Base-by-base conservation (phyloP, 2,113 vertebrate genomes). In the Aspidoscelis tigris region DNA sequence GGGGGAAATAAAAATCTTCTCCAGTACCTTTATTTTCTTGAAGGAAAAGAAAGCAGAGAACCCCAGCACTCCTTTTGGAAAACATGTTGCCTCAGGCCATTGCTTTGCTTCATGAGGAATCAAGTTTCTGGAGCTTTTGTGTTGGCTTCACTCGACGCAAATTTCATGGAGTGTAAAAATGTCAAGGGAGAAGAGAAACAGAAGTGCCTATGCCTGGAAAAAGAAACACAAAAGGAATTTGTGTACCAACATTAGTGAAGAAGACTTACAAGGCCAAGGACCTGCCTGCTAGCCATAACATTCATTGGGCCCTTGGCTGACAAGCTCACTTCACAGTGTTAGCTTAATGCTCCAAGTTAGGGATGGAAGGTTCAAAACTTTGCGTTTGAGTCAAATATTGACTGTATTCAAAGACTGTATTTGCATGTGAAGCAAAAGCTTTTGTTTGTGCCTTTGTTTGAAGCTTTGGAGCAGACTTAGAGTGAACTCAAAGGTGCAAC, bases 151-250 rank as follows among this genome's bases (percentile, higher is more conserved):
- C 21, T 33, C 14, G 41, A 68, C 24, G 81, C 14, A 20, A 21
- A 43, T 65, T 75, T 65, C 41, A 65, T 20, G 26, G 33, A 47
- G 81, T 75, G 81, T 66, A 41, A 75, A 75, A 75, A 64, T 75
- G 58, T 75, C 81, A 47, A 50, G 21, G n/a, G 61, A 71, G 80
- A 75, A 66, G 65, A 75, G 43, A 66, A 82, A 74, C 71, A 82
- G 71, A 64, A 47, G 81, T 6, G 21, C 61, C 24, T 82, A 44
- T 44, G 21, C 65, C 55, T 82, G 71, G 71, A 41, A 47, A 74
- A 2, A n/a, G 41, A 24, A 75, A 47, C 3, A 11, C 71, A 74
- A 50, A 65, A 65, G 58, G 81, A 65, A 75, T 82, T 74, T 75
- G 81, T 8, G 9, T 65, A 18, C 71, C 16, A 65, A 75, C 43